Base-by-base conservation (phyloP, 1,140 invertebrate genomes). In the Oncopodura yosiiana region DNA sequence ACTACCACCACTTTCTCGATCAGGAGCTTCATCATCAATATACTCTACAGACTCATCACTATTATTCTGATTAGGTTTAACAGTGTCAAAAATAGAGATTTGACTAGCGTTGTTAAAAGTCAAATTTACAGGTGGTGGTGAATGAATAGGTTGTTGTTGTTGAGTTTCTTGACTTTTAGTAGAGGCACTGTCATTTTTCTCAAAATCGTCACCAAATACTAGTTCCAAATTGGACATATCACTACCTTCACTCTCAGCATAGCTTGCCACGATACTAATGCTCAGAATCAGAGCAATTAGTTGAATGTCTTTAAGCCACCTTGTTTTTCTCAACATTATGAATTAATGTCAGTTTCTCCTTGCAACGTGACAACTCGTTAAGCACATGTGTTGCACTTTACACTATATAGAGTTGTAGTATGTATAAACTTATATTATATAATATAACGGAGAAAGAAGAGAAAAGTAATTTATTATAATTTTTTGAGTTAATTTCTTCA, bases 131-230 rank as follows among this genome's bases (percentile, higher is more conserved):
- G 46, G 36, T 4, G 46, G 46, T n/a, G 8, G 32, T 37, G 26
- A 38, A 18, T 3, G 34, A 8, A 12, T 37, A 49, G 23, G 23
- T 12, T 2, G 19, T 2, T 23, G 18, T 19, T 3, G 11, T 9
- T 18, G 16, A 9, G 16, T 24, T 38, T 6, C 26, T 21, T 37
- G 46, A 18, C 2, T n/a, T n/a, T n/a, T n/a, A n/a, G n/a, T n/a
- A n/a, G n/a, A n/a, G n/a, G n/a, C n/a, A n/a, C n/a, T n/a, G n/a
- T 38, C 24, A 26, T 24, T 49, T 24, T 37, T 27, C 5, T 49
- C 34, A 26, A 49, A 49, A n/a, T 38, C 21, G 14, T 49, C 36
- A 12, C 46, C 46, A n/a, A 49, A 49, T 2, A 49, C 46, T 2
- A 49, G 34, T 14, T 49, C 34, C 42, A 44, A 19, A 11, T n/a